phyloP scores from a whole-genome alignment of 1,140 invertebrate species.

The Dendrolimus punctatus region DNA sequence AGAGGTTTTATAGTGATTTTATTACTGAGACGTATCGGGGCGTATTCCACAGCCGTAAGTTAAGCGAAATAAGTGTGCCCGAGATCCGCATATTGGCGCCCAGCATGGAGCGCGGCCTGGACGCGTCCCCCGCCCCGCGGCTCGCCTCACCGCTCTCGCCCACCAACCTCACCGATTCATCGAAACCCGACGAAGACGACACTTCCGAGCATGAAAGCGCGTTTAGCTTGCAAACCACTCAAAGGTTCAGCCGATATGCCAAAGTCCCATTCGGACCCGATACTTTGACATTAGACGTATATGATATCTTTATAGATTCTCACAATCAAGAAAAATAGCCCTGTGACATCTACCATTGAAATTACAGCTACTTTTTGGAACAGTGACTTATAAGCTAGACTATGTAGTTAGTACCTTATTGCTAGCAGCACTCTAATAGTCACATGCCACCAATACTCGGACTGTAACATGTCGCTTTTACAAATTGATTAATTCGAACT shows the following conservation, averaged over 20 bases:
- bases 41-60: slow-evolving; percentile 75
- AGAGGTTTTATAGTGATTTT: too few relatives aligned
- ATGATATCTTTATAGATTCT: too few relatives aligned
- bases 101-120: slow-evolving; percentile 82
- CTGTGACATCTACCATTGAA: too few relatives aligned
- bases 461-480: too few relatives aligned
- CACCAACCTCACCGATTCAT: slow-evolving; percentile 23
- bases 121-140: slow-evolving; percentile 48
- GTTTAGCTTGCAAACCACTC: slow-evolving; percentile 59
- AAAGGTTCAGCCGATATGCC: slow-evolving; percentile 42
- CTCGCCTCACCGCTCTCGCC: slow-evolving; percentile 32
- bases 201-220: slow-evolving; percentile 66
- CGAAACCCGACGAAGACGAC: slow-evolving; percentile 41
- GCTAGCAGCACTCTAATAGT: too few relatives aligned
- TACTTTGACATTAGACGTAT: too few relatives aligned
- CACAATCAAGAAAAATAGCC: too few relatives aligned
- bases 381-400: too few relatives aligned
- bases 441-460: too few relatives aligned
- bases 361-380: too few relatives aligned
- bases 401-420: too few relatives aligned
- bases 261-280: slow-evolving; percentile 5
- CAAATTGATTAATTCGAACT: too few relatives aligned
- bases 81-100: slow-evolving; percentile 85
- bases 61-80: slow-evolving; percentile 79
- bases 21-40: slow-evolving; percentile 1